phyloP scores from a whole-genome alignment of 2,797 vertebrate species.

The Aldrovandia affinis region DNA sequence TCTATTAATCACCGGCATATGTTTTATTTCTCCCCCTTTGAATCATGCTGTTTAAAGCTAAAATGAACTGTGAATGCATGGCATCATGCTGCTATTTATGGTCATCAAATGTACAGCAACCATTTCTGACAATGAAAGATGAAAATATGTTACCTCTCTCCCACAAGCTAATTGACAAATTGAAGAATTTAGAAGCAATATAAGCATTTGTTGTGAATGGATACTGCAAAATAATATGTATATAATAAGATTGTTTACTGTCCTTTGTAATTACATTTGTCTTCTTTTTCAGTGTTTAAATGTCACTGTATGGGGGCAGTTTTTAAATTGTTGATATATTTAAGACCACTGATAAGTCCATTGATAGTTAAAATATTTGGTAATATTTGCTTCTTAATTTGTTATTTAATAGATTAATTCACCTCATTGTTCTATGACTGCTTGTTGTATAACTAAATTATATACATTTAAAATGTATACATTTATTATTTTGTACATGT shows the following conservation, averaged over 20 bases:
- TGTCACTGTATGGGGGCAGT: not conserved
- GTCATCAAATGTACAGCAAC: not conserved
- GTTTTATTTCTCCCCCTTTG: conserved; percentile 4
- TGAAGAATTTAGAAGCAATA: too few relatives aligned
- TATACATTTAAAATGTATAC: too few relatives aligned
- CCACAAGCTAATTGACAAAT: not conserved
- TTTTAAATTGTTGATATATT: conserved; percentile 31
- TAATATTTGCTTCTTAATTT: not conserved
- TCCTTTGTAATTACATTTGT: not conserved
- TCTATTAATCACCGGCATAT: not conserved
- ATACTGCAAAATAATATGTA: not conserved
- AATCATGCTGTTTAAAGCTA: conserved; percentile 17
- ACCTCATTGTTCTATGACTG: not conserved
- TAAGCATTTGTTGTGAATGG: not conserved
- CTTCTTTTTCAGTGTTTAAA: too few relatives aligned
- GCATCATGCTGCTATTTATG: not conserved
- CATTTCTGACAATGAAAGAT: not conserved
- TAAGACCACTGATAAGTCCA: too few relatives aligned
- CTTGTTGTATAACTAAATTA: not conserved
- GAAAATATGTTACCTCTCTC: not conserved
- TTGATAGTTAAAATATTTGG: not conserved
- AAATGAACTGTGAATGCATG: not conserved
- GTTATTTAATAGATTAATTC: not conserved
- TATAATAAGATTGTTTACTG: not conserved
- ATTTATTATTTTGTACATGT: too few relatives aligned